A percentile compares a stretch with the other conserved stretches of the same genome.
Conservation (phyloP, 2,888 invertebrate species). For the Fabriciana adippe region DNA sequence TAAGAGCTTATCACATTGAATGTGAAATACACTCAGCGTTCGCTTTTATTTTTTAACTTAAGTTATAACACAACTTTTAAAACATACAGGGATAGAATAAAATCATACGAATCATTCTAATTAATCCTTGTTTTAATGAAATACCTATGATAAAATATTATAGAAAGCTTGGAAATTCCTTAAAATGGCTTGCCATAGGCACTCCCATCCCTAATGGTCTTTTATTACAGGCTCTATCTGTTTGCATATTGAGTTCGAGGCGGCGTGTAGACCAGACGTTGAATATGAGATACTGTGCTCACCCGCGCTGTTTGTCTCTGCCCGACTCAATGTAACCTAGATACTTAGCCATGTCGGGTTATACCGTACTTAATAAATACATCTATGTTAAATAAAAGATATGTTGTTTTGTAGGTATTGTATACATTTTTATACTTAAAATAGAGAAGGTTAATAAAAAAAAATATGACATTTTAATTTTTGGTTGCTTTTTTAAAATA, state of each 20-base stretch:
- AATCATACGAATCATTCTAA: too few species aligned
- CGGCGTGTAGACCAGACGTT: constrained; percentile 48
- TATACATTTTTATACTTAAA: background rate
- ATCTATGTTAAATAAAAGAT: background rate
- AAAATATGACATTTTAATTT: background rate
- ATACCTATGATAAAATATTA: background rate
- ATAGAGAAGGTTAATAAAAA: too few species aligned
- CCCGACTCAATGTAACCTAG: constrained; percentile 44
- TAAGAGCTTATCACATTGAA: background rate
- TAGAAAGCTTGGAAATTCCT: background rate
- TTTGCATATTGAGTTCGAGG: constrained; percentile 44
- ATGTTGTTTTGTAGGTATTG: background rate
- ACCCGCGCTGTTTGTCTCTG: constrained; percentile 46
- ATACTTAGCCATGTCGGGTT: constrained; percentile 39
- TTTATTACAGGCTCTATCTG: constrained; percentile 23
- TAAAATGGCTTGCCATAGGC: background rate
- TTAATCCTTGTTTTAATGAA: background rate
- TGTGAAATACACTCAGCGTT: too few species aligned
- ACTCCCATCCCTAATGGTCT: constrained; percentile 19
- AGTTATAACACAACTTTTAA: too few species aligned
- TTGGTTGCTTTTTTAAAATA: too few species aligned
- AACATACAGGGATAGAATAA: too few species aligned
- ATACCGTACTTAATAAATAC: constrained; percentile 31
- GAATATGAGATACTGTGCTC: constrained; percentile 48
- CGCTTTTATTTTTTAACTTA: too few species aligned